Conservation (phyloP, 2,113 vertebrate genomes). For the Puffinus mauretanicus region DNA sequence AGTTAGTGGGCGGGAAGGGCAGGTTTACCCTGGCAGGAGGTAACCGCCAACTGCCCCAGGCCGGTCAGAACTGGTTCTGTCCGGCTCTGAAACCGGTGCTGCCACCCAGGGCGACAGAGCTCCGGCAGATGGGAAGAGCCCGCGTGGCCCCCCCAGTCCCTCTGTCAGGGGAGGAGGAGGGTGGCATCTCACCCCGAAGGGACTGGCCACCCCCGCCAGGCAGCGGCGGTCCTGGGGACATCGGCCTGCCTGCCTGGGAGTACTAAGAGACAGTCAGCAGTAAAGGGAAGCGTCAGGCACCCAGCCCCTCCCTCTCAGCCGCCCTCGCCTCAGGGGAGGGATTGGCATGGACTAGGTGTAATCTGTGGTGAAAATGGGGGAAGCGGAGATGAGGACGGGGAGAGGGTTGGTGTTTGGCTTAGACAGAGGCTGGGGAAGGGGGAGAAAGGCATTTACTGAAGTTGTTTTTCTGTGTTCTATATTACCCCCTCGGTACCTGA, state of each 20-base stretch:
- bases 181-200: neutral
- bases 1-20: neutral
- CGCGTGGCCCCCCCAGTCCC: accelerated
- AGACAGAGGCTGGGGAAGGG: neutral
- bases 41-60: neutral
- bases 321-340: neutral
- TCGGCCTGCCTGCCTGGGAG: neutral
- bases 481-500: neutral
- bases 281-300: neutral
- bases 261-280: neutral
- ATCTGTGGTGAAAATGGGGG: neutral
- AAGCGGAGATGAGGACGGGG: neutral
- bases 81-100: accelerated
- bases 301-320: accelerated
- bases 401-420: neutral
- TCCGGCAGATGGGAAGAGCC: neutral
- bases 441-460: neutral
- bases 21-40: neutral
- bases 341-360: neutral
- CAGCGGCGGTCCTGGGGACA: neutral
- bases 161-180: neutral
- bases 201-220: neutral
- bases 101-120: accelerated
- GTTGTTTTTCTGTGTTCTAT: neutral
- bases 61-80: neutral